Percentiles rank a stretch among this genome's conserved stretches.
Conservation (phyloP, 2,113 vertebrate genomes). For the Varanus komodoensis region DNA sequence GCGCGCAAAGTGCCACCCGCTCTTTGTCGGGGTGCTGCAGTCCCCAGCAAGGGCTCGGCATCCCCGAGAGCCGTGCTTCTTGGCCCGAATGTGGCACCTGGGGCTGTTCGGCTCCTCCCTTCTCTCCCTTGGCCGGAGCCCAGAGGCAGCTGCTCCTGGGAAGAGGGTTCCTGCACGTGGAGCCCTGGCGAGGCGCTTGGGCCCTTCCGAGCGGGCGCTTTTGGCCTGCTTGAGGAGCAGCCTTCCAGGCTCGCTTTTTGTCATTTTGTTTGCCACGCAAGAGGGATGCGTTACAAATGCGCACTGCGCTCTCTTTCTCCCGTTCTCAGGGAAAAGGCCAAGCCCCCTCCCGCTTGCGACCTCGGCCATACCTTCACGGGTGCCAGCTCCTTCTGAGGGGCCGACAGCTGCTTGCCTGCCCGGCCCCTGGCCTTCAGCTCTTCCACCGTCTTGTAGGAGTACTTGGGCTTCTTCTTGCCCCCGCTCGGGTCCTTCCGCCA, state of each 20-base stretch:
- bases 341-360: not conserved
- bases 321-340: not conserved
- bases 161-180: not conserved
- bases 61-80: not conserved
- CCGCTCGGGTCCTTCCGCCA: conserved; percentile 93
- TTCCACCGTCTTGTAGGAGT: conserved; percentile 93
- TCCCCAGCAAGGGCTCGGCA: not conserved
- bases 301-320: not conserved
- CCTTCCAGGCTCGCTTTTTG: not conserved
- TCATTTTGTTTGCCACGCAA: not conserved
- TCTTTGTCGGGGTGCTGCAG: no score
- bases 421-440: conserved; percentile 95
- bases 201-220: not conserved
- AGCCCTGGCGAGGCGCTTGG: not conserved
- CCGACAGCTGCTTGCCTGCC: conserved; percentile 81
- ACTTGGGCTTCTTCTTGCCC: conserved; percentile 94
- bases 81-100: not conserved
- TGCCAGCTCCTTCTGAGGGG: conserved; percentile 92
- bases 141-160: not conserved
- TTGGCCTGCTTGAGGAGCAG: no score
- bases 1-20: no score
- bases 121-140: not conserved
- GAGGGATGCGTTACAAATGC: not conserved
- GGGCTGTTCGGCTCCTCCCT: not conserved
- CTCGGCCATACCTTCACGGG: conserved; percentile 88